Conservation (phyloP, 2,888 invertebrate species). For the Parnassius orleans region DNA sequence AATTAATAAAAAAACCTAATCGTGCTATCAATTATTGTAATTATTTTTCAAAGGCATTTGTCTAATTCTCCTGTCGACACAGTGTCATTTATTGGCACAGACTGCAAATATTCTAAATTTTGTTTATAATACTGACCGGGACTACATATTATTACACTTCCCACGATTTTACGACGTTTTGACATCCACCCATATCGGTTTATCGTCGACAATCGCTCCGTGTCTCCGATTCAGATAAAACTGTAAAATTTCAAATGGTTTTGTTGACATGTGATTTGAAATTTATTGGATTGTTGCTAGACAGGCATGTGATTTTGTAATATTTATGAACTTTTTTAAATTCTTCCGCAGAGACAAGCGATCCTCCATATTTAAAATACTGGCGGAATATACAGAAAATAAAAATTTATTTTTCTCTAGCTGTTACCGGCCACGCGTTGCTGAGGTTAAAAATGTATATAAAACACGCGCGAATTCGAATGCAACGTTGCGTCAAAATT, state of each 20-base stretch:
- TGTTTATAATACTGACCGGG: conserved; percentile 9
- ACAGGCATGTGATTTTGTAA: not conserved
- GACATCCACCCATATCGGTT: conserved; percentile 25
- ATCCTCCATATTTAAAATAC: no score
- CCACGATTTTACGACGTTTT: conserved; percentile 23
- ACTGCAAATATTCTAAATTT: conserved; percentile 7
- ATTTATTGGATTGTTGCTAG: conserved; percentile 13
- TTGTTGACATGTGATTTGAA: conserved; percentile 7
- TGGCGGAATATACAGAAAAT: no score
- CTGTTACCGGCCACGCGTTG: no score
- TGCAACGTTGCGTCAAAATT: no score
- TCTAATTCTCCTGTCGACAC: conserved; percentile 5
- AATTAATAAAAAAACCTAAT: not conserved
- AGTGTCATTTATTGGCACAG: conserved; percentile 11
- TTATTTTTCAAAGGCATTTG: not conserved
- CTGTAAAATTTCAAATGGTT: conserved; percentile 9
- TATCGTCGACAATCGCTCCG: conserved; percentile 16
- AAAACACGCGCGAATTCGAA: no score
- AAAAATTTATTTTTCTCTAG: no score
- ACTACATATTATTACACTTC: not conserved
- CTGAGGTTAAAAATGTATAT: no score
- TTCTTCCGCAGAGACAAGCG: no score
- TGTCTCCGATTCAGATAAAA: conserved; percentile 10
- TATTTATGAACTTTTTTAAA: conserved; percentile 2
- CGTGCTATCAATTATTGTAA: not conserved